Percentiles rank a stretch among this genome's conserved stretches.
Conservation (phyloP, 2,113 vertebrate genomes). For the Gavia stellata region DNA sequence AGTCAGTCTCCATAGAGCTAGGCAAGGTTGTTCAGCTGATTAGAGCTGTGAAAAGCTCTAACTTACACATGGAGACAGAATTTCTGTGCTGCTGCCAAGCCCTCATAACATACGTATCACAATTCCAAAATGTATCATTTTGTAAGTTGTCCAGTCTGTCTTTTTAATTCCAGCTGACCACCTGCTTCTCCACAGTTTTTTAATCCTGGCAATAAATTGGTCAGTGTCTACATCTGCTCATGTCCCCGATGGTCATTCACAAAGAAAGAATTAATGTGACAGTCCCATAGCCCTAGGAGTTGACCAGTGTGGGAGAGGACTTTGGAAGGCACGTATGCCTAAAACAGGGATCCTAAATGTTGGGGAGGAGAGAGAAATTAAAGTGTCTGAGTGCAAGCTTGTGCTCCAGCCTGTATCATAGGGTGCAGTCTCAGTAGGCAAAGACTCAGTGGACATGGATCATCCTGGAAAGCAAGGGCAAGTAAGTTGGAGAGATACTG, state of each 20-base stretch:
- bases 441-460: neutral
- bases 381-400: neutral
- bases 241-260: neutral
- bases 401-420: neutral
- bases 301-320: neutral
- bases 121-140: neutral
- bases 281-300: neutral
- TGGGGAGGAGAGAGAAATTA: neutral
- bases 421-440: neutral
- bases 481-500: neutral
- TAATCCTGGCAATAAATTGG: neutral
- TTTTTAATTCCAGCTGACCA: neutral
- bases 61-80: neutral
- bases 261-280: neutral
- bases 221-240: neutral
- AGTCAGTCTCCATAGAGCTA: neutral
- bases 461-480: neutral
- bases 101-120: neutral
- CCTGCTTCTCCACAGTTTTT: neutral
- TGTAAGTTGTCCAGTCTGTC: neutral
- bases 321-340: neutral
- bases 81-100: neutral
- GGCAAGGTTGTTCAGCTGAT: neutral
- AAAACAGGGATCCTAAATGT: neutral
- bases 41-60: neutral